These are phyloP conservation scores for Listrodromus nycthemerus DNA, from an alignment of 2,888 invertebrate genomes.

Conservation along the genomic window DNA sequence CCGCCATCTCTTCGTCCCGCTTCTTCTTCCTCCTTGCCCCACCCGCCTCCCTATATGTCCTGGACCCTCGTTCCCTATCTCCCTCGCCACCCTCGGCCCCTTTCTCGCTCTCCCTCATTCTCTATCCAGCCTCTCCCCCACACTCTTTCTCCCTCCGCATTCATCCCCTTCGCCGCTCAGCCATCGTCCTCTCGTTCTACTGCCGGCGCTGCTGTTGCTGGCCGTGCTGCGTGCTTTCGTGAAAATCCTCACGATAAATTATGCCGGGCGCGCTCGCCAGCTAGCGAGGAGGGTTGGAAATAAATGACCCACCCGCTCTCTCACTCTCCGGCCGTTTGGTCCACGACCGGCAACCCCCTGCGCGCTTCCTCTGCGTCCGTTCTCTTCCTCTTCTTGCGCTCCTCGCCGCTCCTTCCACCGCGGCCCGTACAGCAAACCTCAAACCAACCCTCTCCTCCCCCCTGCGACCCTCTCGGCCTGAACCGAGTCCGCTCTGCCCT, in stretches of 20 bases:
- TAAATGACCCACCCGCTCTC: conserved; percentile 83
- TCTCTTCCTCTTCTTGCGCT: conserved; percentile 69
- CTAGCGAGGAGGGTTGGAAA: conserved; percentile 79
- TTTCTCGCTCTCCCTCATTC: conserved; percentile 22
- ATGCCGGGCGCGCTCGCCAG: conserved; percentile 80
- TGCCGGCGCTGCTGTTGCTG: conserved; percentile 74
- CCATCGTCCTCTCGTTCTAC: conserved; percentile 69
- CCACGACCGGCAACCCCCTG: conserved; percentile 70
- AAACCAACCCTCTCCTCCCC: conserved; percentile 21
- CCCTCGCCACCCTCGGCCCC: conserved; percentile 41
- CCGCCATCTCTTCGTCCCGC: conserved; percentile 48
- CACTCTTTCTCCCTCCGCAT: conserved; percentile 18
- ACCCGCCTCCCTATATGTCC: conserved; percentile 65
- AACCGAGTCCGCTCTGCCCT: conserved; percentile 50
- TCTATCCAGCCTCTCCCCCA: conserved; percentile 40
- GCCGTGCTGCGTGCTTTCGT: conserved; percentile 82
- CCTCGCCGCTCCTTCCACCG: conserved; percentile 54
- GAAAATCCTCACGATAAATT: conserved; percentile 85
- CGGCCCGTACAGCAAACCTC: conserved; percentile 61
- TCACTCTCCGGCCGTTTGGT: conserved; percentile 17
- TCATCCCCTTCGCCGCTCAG: conserved; percentile 52
- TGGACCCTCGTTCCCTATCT: too few species aligned
- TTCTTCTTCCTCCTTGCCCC: conserved; percentile 58
- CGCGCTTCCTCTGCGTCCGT: conserved; percentile 66
- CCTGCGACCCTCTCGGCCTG: conserved; percentile 16